Base-by-base conservation (phyloP, 2,113 vertebrate genomes). In the Malurus melanocephalus region DNA sequence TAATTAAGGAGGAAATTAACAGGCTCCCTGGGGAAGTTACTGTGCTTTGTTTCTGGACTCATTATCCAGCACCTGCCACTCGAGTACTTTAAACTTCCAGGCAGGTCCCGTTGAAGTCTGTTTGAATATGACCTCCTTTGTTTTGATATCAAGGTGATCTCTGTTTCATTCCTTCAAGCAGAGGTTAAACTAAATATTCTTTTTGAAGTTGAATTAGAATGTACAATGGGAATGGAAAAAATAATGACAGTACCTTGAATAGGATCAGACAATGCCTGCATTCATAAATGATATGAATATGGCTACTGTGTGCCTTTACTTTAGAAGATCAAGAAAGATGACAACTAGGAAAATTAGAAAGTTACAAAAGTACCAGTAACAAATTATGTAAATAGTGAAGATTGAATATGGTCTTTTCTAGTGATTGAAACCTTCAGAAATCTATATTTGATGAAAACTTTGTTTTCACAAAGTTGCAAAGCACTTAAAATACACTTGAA, bases 131-230 rank as follows among this genome's bases (percentile, higher is more conserved):
- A 91, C 81, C 92, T 89, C 85, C 91, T 92, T 81, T 89, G 67
- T 87, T 92, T 87, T 69, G 46, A 19, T 85, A 82, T 27, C 56
- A 80, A 94, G 78, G 81, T 87, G 92, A 92, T 77, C 75, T 76
- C 71, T 43, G 21, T 62, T 87, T 87, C 87, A 76, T 76, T 87
- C 87, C 91, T 92, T 94, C 91, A 92, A 87, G 81, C 43, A 65
- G 67, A 87, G 71, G 87, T 82, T 93, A 89, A 92, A 76, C 78
- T 93, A 82, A 94, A 76, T 90, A 95, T 90, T 93, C 95, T 69
- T 89, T 95, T 72, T 92, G 92, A 94, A 95, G 78, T 26, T 90
- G 59, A 92, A 90, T 95, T 92, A 80, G 84, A 90, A 92, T 87
- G 71, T 85, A 43, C 55, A 61, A 55, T 77, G 67, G 71, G 62